A percentile compares a stretch with the other conserved stretches of the same genome.
Conservation (phyloP, 2,888 invertebrate species). For the Gastracanthus pulcherrimus region DNA sequence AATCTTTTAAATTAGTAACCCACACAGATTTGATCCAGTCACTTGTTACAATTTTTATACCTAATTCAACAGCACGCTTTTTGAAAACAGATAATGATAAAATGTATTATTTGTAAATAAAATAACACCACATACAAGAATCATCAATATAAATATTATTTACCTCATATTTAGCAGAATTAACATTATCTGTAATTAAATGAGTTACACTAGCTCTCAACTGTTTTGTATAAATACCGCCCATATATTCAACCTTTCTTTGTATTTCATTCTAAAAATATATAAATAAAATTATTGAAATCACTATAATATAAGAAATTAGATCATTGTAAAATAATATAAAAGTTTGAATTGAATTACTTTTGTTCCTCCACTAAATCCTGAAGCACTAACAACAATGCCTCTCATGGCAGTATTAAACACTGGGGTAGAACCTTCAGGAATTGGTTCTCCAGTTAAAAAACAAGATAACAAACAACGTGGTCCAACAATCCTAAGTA, state of each 20-base stretch:
- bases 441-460: constrained; percentile 85
- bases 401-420: constrained; percentile 90
- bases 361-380: constrained; percentile 78
- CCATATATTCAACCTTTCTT: constrained; percentile 86
- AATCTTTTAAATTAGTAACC: constrained; percentile 83
- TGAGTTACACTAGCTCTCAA: constrained; percentile 87
- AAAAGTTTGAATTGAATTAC: constrained; percentile 66
- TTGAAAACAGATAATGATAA: constrained; percentile 52
- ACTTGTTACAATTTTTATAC: constrained; percentile 84
- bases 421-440: constrained; percentile 86
- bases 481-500: constrained; percentile 88
- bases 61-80: constrained; percentile 84
- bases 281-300: constrained; percentile 11
- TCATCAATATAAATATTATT: constrained; percentile 71
- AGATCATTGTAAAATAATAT: constrained; percentile 22
- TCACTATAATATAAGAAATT: constrained; percentile 15
- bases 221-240: constrained; percentile 84
- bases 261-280: constrained; percentile 80
- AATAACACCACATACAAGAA: not conserved
- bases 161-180: constrained; percentile 88
- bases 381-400: constrained; percentile 83
- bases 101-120: not conserved
- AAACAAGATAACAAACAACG: constrained; percentile 88
- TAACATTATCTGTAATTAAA: constrained; percentile 87
- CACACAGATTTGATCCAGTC: constrained; percentile 91